Percentiles rank a stretch among this genome's conserved stretches.
phyloP scores from a whole-genome alignment of 2,888 invertebrate genomes.

The Chymomyza fuscimana region DNA sequence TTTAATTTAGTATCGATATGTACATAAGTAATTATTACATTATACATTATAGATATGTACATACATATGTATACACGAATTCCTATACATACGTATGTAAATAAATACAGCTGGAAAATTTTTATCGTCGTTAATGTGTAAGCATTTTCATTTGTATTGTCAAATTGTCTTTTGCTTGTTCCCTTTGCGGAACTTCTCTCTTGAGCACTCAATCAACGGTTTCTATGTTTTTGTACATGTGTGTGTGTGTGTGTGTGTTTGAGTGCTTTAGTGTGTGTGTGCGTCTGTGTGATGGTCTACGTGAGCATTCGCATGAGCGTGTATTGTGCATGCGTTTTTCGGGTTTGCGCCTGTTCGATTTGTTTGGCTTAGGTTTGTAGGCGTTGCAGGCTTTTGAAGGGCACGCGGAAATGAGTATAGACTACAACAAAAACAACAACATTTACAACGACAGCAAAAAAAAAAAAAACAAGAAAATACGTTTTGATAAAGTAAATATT shows the following conservation, averaged over 20 bases:
- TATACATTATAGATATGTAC: no score
- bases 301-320: slow-evolving; percentile 56
- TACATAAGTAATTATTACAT: neutral
- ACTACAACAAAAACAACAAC: neutral
- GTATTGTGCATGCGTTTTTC: slow-evolving; percentile 47
- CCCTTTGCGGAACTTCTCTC: neutral
- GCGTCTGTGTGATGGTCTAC: slow-evolving; percentile 57
- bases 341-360: slow-evolving; percentile 21
- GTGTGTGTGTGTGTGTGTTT: slow-evolving; percentile 1
- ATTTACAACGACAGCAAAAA: neutral
- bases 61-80: no score
- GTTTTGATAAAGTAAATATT: slow-evolving; percentile 38
- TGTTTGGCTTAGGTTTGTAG: slow-evolving; percentile 39
- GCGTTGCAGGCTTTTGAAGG: slow-evolving; percentile 49
- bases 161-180: neutral
- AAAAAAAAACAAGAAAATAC: neutral
- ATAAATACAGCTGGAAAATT: neutral
- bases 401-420: slow-evolving; percentile 45
- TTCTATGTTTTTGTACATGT: neutral
- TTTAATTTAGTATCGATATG: neutral
- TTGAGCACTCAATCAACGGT: neutral
- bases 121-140: neutral
- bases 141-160: neutral
- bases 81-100: no score
- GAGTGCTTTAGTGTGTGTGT: slow-evolving; percentile 21